Evolutionary conservation across 2,113 vertebrate species (phyloP).

Genomic region (Setophaga coronata): DNA sequence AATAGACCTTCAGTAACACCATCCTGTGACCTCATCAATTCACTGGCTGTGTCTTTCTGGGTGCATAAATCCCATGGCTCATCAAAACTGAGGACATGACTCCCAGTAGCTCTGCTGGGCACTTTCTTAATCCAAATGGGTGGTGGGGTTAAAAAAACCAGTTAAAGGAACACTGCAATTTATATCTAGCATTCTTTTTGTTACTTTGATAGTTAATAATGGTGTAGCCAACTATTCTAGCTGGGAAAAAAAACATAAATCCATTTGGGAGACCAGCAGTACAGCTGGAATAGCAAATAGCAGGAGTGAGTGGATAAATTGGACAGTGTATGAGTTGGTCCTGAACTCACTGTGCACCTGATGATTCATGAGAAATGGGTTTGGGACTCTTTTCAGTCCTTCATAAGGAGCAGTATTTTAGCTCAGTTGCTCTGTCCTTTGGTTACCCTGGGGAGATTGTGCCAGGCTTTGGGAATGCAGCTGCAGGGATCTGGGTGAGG

Average conservation of each 20-base stretch:
- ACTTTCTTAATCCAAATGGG: fast-evolving
- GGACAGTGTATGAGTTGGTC: neutral
- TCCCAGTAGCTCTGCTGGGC: neutral
- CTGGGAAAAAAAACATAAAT: neutral
- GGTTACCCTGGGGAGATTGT: neutral
- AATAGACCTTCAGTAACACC: neutral
- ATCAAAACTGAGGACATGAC: neutral
- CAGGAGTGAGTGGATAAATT: neutral
- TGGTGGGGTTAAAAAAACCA: neutral
- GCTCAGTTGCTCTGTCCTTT: neutral
- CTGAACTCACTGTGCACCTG: neutral
- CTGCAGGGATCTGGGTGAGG: neutral
- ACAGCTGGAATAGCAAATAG: neutral
- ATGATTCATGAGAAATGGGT: fast-evolving
- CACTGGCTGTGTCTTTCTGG: neutral
- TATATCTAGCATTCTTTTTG: neutral
- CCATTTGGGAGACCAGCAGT: neutral
- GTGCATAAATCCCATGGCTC: neutral
- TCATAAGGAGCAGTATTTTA: fast-evolving
- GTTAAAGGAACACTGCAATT: neutral
- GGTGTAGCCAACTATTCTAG: neutral
- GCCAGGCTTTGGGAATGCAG: neutral
- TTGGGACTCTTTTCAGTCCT: neutral
- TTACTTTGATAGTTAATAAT: neutral
- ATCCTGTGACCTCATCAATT: neutral